phyloP scores from a whole-genome alignment of 2,888 invertebrate species.

The Macaria notata region DNA sequence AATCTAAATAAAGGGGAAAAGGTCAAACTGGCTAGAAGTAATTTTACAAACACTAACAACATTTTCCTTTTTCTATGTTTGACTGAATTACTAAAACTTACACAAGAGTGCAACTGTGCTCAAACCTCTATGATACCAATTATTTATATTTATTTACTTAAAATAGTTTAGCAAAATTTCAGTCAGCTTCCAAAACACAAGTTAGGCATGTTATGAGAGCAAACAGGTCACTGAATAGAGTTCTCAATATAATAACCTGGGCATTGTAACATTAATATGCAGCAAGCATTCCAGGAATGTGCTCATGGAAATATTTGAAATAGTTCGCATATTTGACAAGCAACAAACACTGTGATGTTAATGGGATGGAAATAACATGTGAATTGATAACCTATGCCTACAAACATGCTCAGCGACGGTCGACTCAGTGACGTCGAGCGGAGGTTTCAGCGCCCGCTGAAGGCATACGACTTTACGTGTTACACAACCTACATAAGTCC shows the following conservation, averaged over 20 bases:
- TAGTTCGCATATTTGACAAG: constrained; percentile 22
- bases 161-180: no score
- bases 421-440: constrained; percentile 22
- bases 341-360: constrained; percentile 30
- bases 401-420: constrained; percentile 29
- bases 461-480: constrained; percentile 40
- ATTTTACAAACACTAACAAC: no score
- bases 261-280: constrained; percentile 8
- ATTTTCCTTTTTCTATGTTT: no score
- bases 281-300: constrained; percentile 23
- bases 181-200: no score
- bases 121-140: no score
- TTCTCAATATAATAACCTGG: neutral
- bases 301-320: constrained; percentile 22
- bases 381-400: constrained; percentile 33
- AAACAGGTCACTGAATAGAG: neutral
- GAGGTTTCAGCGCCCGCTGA: constrained; percentile 13
- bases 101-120: no score
- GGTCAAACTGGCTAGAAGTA: no score
- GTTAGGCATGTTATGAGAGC: no score
- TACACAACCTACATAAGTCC: constrained; percentile 63
- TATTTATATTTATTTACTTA: no score
- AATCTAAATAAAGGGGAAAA: no score
- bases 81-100: no score
- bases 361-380: constrained; percentile 35